Evolutionary conservation across 2,113 vertebrate species (phyloP).

Genomic region (Petrocephalus microphthalmus): DNA sequence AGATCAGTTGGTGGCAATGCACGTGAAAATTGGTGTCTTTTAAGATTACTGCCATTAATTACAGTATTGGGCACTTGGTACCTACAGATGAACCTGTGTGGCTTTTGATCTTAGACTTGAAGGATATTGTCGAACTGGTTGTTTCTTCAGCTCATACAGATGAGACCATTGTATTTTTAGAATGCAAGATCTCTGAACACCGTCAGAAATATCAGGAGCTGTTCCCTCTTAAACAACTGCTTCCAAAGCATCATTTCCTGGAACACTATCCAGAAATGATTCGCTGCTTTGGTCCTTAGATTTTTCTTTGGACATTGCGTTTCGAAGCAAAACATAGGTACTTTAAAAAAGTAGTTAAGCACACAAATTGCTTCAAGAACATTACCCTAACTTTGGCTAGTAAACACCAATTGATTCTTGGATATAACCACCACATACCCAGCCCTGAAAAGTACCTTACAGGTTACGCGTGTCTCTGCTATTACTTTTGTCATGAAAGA

Average conservation of each 20-base stretch:
- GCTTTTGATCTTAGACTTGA: constrained; percentile 29
- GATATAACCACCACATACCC: neutral
- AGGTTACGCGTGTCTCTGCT: neutral
- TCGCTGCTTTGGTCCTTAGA: constrained; percentile 29
- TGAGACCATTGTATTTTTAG: neutral
- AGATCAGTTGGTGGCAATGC: constrained; percentile 15
- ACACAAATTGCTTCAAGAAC: constrained; percentile 40
- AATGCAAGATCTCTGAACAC: constrained; percentile 16
- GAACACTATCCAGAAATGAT: constrained; percentile 34
- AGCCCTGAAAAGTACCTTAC: neutral
- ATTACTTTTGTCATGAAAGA: neutral
- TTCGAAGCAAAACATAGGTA: constrained; percentile 33
- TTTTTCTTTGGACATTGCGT: constrained; percentile 26
- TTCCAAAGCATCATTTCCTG: constrained; percentile 32
- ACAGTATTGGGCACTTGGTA: constrained; percentile 27
- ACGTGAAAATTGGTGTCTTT: constrained; percentile 23
- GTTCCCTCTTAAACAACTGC: neutral
- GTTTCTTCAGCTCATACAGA: constrained; percentile 12
- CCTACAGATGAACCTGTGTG: constrained; percentile 32
- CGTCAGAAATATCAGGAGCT: neutral
- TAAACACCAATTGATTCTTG: neutral
- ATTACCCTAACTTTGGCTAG: constrained; percentile 1
- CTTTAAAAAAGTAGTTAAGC: constrained; percentile 29
- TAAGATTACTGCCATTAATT: constrained; percentile 29
- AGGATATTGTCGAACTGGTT: constrained; percentile 12